phyloP scores from a whole-genome alignment of 53 echinoderm and acorn worm genomes.

The Apostichopus leukothele region DNA sequence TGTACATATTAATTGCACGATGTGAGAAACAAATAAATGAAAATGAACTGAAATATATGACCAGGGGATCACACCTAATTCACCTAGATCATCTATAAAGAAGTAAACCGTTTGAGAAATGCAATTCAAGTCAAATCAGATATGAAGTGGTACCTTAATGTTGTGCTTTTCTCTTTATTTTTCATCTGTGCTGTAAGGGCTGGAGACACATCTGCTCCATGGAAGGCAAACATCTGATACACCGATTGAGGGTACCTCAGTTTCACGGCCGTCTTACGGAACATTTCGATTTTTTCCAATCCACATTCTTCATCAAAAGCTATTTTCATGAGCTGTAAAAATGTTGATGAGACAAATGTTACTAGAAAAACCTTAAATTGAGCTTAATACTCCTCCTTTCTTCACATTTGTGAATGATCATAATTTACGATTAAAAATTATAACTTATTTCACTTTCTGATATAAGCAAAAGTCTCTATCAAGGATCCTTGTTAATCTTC shows the following conservation, averaged over 20 bases:
- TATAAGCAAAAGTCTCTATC: too few species aligned
- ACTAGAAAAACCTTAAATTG: too few species aligned
- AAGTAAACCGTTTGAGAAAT: too few species aligned
- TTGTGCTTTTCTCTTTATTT: conserved; percentile 96
- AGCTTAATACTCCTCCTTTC: too few species aligned
- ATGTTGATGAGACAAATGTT: not conserved
- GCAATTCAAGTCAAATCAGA: too few species aligned
- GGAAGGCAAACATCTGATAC: conserved; percentile 96
- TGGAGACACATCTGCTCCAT: conserved; percentile 71
- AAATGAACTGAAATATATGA: not conserved
- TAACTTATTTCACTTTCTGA: too few species aligned
- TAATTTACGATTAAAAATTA: too few species aligned
- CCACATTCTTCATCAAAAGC: conserved; percentile 94
- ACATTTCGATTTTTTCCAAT: conserved; percentile 74
- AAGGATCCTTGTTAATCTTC: too few species aligned
- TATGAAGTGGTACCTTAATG: conserved; percentile 66
- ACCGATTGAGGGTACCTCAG: conserved; percentile 79
- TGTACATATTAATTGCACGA: too few species aligned
- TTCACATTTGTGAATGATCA: too few species aligned
- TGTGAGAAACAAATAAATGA: not conserved
- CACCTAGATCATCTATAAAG: too few species aligned
- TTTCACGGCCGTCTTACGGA: conserved; percentile 75
- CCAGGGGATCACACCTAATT: too few species aligned
- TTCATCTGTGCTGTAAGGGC: conserved; percentile 85
- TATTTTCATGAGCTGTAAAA: conserved; percentile 81